Evolutionary conservation across 2,797 vertebrate species (phyloP).

Genomic region (Carcharodon carcharias): DNA sequence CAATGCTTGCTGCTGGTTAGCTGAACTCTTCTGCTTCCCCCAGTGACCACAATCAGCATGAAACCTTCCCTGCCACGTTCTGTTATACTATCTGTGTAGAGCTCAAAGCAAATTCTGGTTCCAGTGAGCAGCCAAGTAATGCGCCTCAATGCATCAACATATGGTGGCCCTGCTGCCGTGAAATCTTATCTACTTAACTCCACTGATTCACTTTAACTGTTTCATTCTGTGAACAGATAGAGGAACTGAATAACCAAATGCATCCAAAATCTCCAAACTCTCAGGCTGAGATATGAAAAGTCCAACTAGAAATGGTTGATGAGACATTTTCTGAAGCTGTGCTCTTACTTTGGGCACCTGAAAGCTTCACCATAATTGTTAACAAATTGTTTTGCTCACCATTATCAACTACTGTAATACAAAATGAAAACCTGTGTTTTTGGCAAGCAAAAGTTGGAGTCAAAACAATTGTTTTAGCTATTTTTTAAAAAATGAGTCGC

Average conservation of each 20-base stretch:
- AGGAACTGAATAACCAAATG: background rate
- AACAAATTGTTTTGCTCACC: background rate
- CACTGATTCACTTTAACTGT: background rate
- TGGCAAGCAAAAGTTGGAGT: background rate
- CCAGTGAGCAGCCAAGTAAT: constrained; percentile 9
- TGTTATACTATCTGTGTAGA: background rate
- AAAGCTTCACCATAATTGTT: background rate
- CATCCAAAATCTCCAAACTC: background rate
- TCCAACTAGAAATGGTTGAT: background rate
- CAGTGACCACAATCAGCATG: constrained; percentile 35
- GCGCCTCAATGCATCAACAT: background rate
- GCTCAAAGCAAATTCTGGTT: constrained; percentile 4
- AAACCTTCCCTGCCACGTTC: constrained; percentile 31
- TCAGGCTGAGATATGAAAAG: background rate
- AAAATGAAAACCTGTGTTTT: background rate
- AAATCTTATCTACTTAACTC: background rate
- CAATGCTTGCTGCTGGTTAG: constrained; percentile 29
- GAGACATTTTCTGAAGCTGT: background rate
- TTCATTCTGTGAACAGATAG: background rate
- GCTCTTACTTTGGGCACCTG: background rate
- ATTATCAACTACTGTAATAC: background rate
- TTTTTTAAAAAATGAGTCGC: background rate
- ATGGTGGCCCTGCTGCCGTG: constrained; percentile 8
- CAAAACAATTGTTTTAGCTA: background rate
- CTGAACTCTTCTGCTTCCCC: constrained; percentile 23